Conservation (phyloP, 1,140 invertebrate species). For the Hydropsyche tenuis region DNA sequence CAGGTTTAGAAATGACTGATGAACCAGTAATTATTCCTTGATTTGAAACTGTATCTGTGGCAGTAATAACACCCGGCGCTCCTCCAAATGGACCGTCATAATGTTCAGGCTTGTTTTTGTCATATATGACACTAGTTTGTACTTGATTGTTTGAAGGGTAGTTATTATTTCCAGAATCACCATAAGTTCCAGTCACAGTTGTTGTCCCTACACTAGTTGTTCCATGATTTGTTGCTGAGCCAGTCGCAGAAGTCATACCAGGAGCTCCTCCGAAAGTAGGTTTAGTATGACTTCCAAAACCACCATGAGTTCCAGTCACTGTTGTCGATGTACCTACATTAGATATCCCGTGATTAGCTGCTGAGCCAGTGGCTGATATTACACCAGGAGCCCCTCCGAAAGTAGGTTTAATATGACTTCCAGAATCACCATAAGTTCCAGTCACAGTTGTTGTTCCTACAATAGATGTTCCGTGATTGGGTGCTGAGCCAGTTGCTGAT, state of each 20-base stretch:
- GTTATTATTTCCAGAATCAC: background rate
- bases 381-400: slow-evolving; percentile 42
- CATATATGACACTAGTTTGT: background rate
- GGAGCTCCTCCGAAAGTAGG: slow-evolving; percentile 39
- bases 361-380: slow-evolving; percentile 35
- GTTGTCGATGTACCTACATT: background rate
- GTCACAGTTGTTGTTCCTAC: background rate
- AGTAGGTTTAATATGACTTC: background rate
- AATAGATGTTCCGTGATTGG: background rate
- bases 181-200: background rate
- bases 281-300: background rate
- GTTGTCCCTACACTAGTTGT: background rate
- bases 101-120: slow-evolving; percentile 18
- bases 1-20: background rate
- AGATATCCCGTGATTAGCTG: slow-evolving; percentile 8
- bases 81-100: slow-evolving; percentile 41
- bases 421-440: background rate
- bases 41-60: slow-evolving; percentile 37
- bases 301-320: background rate
- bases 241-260: slow-evolving; percentile 39
- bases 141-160: background rate
- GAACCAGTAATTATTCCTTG: background rate
- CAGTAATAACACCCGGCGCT: slow-evolving; percentile 40
- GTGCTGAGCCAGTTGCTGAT: slow-evolving; percentile 38
- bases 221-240: slow-evolving; percentile 23